These are phyloP conservation scores for Egretta garzetta DNA, from an alignment of 2,113 vertebrate species.

Conservation along the genomic window DNA sequence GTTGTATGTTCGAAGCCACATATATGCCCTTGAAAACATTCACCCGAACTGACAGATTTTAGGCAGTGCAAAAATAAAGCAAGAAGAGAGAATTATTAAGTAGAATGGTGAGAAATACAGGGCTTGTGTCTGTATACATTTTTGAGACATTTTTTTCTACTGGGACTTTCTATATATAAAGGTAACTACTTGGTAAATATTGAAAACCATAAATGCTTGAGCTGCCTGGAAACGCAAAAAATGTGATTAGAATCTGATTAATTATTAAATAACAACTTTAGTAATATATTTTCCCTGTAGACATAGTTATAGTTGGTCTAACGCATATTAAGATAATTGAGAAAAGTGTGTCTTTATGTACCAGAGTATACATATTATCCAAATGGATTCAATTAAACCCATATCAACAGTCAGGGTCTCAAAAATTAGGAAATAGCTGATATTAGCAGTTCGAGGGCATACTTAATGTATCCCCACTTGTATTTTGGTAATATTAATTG, in stretches of 20 bases:
- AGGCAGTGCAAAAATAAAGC: neutral
- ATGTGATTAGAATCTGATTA: neutral
- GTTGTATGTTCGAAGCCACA: neutral
- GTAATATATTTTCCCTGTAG: slow-evolving; percentile 1
- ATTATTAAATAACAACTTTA: slow-evolving; percentile 13
- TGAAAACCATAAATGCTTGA: neutral
- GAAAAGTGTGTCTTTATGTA: neutral
- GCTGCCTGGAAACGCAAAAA: neutral
- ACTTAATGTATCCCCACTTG: neutral
- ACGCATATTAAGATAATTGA: neutral
- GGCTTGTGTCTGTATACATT: neutral
- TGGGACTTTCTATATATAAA: neutral
- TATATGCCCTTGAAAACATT: neutral
- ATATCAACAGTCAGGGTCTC: neutral
- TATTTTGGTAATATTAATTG: neutral
- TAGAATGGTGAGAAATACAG: neutral
- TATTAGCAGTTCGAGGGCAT: neutral
- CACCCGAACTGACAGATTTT: neutral
- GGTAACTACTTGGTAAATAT: neutral
- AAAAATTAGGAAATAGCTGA: neutral
- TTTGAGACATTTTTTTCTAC: neutral
- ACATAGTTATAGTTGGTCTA: neutral
- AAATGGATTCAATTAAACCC: neutral
- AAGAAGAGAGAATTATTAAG: neutral
- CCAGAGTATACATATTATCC: neutral